Evolutionary conservation across 1,140 invertebrate species (phyloP), one percentile per base, ranked within the genome.

Genomic region (Zaprionus inermis): DNA sequence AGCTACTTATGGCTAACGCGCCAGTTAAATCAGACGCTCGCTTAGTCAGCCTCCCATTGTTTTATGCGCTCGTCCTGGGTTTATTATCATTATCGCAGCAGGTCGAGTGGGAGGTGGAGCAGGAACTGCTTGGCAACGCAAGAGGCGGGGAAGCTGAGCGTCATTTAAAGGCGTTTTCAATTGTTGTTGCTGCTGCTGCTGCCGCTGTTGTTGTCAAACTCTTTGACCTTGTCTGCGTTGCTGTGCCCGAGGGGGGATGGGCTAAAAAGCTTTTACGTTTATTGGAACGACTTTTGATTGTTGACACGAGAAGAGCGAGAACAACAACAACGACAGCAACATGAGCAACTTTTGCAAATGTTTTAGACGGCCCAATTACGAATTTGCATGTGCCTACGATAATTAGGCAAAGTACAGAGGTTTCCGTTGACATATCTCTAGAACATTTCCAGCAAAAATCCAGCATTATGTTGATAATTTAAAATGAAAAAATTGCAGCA

Each of bases 1-100:
- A 89, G 84, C 83, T 86, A 86, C 83, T 86, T 86, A 86, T 83
- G 84, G 84, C 75, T 81, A 84, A 79, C 85, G 84, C 84, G 75
- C 72, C 80, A 84, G 81, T 89, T 84, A 89, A 89, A 89, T 88
- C 85, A 88, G 80, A 80, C 61, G 63, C 83, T 76, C 67, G 72
- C 67, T 58, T 64, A 76, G 60, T 63, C 74, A 72, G 67, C 76
- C 81, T 59, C 83, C 77, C 79, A 80, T 81, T 88, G 83, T 89
- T 88, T 88, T 77, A 88, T 88, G 84, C 69, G 32, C 60, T 69
- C 73, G 65, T 61, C 63, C 61, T 55, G 83, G 80, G 70, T 79
- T 86, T 86, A 86, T 86, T 86, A 83, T 83, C 76, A 83, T 83
- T 74, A 89, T 68, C 79, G 57, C 75, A 71, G 68, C 56, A 28